Conservation (phyloP, 2,888 invertebrate species). For the Temnothorax rugatulus region DNA sequence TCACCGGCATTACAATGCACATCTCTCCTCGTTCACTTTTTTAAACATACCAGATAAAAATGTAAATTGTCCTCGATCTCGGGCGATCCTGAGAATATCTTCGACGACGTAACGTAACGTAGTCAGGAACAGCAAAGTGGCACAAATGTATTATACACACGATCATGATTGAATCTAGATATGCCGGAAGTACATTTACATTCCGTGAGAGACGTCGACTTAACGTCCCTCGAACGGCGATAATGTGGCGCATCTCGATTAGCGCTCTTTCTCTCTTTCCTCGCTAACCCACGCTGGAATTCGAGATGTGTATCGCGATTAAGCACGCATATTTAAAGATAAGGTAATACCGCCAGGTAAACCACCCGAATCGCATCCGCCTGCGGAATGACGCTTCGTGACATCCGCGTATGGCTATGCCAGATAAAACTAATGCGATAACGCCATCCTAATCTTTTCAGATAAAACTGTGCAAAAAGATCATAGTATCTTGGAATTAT, state of each 20-base stretch:
- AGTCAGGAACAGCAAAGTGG: slow-evolving; percentile 19
- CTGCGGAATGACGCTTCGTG: slow-evolving; percentile 9
- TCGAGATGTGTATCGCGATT: slow-evolving; percentile 29
- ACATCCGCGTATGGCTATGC: neutral
- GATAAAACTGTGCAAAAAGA: neutral
- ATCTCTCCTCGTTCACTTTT: slow-evolving; percentile 20
- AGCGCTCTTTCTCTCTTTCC: neutral
- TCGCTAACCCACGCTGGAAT: slow-evolving; percentile 13
- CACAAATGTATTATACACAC: slow-evolving; percentile 47
- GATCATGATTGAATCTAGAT: slow-evolving; percentile 48
- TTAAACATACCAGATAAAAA: slow-evolving; percentile 24
- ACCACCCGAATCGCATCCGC: slow-evolving; percentile 45
- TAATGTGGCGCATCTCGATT: slow-evolving; percentile 43
- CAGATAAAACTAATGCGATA: slow-evolving; percentile 32
- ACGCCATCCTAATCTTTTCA: neutral
- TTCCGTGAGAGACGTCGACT: slow-evolving; percentile 46
- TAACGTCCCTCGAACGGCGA: slow-evolving; percentile 41
- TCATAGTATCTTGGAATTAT: neutral
- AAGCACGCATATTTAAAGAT: slow-evolving; percentile 39
- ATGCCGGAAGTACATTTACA: slow-evolving; percentile 50
- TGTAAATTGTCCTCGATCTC: slow-evolving; percentile 34
- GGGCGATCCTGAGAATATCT: slow-evolving; percentile 12
- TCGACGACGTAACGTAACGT: slow-evolving; percentile 12
- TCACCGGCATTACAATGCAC: neutral
- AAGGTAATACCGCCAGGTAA: slow-evolving; percentile 47